A percentile compares a stretch with the other conserved stretches of the same genome.
Evolutionary conservation across 2,797 vertebrate genomes (phyloP).

Genomic region (Calcarius lapponicus): DNA sequence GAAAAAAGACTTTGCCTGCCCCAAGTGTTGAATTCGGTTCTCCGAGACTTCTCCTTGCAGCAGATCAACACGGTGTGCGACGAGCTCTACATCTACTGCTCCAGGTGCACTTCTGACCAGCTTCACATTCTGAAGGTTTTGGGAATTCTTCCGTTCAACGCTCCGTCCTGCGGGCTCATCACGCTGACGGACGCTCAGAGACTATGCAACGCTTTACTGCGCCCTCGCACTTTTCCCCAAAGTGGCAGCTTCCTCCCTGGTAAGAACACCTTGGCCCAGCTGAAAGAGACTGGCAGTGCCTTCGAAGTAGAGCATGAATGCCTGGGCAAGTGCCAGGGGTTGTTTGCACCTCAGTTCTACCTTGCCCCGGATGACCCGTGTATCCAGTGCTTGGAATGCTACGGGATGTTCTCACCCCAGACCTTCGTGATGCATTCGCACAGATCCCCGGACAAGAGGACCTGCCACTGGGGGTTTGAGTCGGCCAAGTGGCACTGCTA

Average conservation of each 20-base stretch:
- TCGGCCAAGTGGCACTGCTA: conserved; percentile 98
- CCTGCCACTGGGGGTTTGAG: conserved; percentile 99
- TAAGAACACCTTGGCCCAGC: conserved; percentile 83
- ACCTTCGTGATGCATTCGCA: conserved; percentile 99
- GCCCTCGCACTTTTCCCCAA: conserved; percentile 86
- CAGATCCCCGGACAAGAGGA: conserved; percentile 95
- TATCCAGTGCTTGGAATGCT: conserved; percentile 96
- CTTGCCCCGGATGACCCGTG: conserved; percentile 89
- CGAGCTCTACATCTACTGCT: conserved; percentile 97
- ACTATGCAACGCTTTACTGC: conserved; percentile 93
- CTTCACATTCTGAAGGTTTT: conserved; percentile 97
- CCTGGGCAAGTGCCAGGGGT: conserved; percentile 96
- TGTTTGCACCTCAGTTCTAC: conserved; percentile 95
- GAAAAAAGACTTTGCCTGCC: conserved; percentile 97
- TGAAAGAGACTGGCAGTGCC: conserved; percentile 90
- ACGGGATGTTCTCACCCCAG: conserved; percentile 94
- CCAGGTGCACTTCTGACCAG: conserved; percentile 93
- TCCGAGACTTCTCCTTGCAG: conserved; percentile 95
- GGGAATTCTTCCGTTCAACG: conserved; percentile 96
- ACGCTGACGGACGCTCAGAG: conserved; percentile 97
- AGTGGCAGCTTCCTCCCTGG: conserved; percentile 83
- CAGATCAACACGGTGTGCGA: conserved; percentile 98
- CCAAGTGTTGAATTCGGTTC: conserved; percentile 96
- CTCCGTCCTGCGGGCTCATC: conserved; percentile 96
- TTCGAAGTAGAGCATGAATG: conserved; percentile 98